phyloP scores from a whole-genome alignment of 2,113 vertebrate genomes.

The Pachypanchax playfairii region DNA sequence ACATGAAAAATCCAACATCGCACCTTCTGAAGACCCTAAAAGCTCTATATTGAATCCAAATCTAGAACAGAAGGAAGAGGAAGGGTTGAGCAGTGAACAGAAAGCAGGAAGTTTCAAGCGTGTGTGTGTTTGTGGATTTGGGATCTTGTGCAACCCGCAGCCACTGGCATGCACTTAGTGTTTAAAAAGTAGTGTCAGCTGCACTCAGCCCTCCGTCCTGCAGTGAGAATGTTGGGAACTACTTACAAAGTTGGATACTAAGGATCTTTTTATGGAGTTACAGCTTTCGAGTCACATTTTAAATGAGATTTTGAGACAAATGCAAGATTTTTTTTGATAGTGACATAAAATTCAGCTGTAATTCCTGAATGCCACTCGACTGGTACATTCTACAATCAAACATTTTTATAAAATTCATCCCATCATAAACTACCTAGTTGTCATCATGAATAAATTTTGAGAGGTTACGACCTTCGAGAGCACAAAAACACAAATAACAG shows the following conservation, averaged over 20 bases:
- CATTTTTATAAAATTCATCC: too few species aligned
- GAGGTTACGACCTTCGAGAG: too few species aligned
- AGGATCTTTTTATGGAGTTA: neutral
- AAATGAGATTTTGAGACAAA: too few species aligned
- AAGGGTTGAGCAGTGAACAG: conserved; percentile 14
- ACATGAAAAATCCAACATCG: too few species aligned
- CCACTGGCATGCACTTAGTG: conserved; percentile 25
- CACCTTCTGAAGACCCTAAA: neutral
- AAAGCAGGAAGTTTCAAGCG: conserved; percentile 22
- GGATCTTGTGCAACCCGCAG: conserved; percentile 34
- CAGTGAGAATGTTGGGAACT: neutral
- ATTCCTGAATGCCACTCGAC: too few species aligned
- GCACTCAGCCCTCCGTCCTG: neutral
- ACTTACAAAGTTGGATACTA: neutral
- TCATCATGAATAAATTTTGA: too few species aligned
- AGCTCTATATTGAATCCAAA: neutral
- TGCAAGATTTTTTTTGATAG: neutral
- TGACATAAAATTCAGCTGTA: too few species aligned
- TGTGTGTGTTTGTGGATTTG: conserved; percentile 42
- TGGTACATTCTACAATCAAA: too few species aligned
- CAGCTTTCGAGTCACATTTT: too few species aligned
- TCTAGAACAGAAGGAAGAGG: neutral
- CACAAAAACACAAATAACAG: too few species aligned
- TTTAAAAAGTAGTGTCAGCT: conserved; percentile 14
- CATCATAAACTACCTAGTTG: too few species aligned